A percentile compares a stretch with the other conserved stretches of the same genome.
Conservation (phyloP, 2,888 invertebrate genomes). For the Ectemnius continuus region DNA sequence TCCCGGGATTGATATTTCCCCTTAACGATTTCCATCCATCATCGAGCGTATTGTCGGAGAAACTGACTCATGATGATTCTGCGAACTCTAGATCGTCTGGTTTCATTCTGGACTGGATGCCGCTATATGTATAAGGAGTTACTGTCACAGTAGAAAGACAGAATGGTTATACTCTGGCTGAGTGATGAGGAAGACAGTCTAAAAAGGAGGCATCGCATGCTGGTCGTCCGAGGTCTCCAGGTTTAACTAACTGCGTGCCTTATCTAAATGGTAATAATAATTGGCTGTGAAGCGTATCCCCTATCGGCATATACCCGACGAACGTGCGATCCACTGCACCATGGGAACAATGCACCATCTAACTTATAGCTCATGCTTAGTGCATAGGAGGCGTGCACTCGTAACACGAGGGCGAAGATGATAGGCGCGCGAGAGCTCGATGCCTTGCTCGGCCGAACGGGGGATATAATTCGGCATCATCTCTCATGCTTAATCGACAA, state of each 20-base stretch:
- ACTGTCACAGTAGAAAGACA: not conserved
- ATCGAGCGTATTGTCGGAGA: constrained; percentile 1
- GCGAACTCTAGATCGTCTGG: too few relatives aligned
- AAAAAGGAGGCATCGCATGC: constrained; percentile 35
- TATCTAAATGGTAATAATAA: constrained; percentile 64
- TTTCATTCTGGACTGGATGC: too few relatives aligned
- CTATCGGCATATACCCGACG: constrained; percentile 50
- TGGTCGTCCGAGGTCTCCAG: constrained; percentile 52
- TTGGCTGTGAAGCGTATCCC: constrained; percentile 59
- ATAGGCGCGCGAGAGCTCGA: constrained; percentile 49
- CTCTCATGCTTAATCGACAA: constrained; percentile 49
- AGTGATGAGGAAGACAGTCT: constrained; percentile 17
- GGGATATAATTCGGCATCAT: constrained; percentile 51
- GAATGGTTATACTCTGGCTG: constrained; percentile 6
- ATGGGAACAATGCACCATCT: constrained; percentile 61
- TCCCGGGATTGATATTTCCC: too few relatives aligned
- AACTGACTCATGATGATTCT: too few relatives aligned
- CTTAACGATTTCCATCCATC: constrained; percentile 38
- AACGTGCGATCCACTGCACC: constrained; percentile 46
- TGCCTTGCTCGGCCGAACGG: constrained; percentile 44
- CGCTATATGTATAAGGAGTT: too few relatives aligned
- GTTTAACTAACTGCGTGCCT: constrained; percentile 58
- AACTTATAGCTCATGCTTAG: constrained; percentile 48
- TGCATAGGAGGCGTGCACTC: constrained; percentile 35
- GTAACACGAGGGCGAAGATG: constrained; percentile 45